Conservation (phyloP, 1,140 invertebrate species). For the Telenomus remus region DNA sequence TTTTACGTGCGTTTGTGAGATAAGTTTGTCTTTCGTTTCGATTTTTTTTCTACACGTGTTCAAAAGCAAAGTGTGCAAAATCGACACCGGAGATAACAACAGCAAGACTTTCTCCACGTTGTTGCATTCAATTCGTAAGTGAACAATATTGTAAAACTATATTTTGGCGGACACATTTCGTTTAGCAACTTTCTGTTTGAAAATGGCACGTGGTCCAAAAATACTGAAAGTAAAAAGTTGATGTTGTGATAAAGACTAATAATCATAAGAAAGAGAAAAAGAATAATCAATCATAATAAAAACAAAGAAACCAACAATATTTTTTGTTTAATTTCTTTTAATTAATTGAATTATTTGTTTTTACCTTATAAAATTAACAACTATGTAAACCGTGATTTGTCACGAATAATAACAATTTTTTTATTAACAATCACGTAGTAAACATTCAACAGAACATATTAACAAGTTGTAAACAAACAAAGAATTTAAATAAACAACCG, state of each 20-base stretch:
- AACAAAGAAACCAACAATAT: too few relatives aligned
- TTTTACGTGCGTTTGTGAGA: constrained; percentile 18
- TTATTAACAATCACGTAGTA: too few relatives aligned
- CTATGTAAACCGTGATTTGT: too few relatives aligned
- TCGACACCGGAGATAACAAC: constrained; percentile 2
- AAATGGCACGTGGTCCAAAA: background rate
- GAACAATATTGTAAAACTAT: background rate
- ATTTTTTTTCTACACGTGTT: background rate
- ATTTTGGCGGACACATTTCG: background rate
- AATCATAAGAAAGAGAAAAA: too few relatives aligned
- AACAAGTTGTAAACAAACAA: background rate
- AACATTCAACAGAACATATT: background rate
- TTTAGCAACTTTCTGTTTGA: background rate
- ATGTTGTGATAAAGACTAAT: too few relatives aligned
- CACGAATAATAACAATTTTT: too few relatives aligned
- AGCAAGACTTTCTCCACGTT: background rate
- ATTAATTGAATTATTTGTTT: too few relatives aligned
- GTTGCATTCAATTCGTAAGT: background rate
- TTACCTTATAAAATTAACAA: too few relatives aligned
- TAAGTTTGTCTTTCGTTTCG: constrained; percentile 7
- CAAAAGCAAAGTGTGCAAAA: background rate
- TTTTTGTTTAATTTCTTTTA: too few relatives aligned
- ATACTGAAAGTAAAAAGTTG: too few relatives aligned
- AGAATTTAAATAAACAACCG: background rate
- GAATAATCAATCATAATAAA: too few relatives aligned